Conservation (phyloP, 1,140 invertebrate species). For the Teleopsis dalmanni region DNA sequence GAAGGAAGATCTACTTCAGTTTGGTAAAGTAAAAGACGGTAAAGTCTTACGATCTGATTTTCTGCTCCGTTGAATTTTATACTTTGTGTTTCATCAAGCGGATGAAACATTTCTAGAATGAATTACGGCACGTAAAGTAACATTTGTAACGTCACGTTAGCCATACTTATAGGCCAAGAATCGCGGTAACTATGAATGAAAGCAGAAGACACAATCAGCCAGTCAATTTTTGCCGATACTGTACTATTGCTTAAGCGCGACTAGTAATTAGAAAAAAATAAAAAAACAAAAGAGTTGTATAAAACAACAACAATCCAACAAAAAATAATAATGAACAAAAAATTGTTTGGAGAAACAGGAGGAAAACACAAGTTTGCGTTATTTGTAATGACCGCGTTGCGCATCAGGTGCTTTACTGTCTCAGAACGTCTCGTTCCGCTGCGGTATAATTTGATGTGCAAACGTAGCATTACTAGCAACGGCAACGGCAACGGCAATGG, state of each 20-base stretch:
- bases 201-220: background rate
- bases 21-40: background rate
- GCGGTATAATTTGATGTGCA: background rate
- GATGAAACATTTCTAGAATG: conserved; percentile 8
- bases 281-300: conserved; percentile 4
- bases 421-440: background rate
- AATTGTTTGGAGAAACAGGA: background rate
- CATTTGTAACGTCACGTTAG: no score
- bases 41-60: conserved; percentile 12
- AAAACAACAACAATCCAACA: background rate
- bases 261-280: background rate
- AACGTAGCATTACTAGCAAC: no score
- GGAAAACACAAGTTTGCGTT: conserved; percentile 7
- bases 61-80: conserved; percentile 11
- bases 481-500: no score
- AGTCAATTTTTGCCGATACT: conserved; percentile 10
- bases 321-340: conserved; percentile 3
- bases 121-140: background rate
- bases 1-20: background rate
- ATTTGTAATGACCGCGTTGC: conserved; percentile 10
- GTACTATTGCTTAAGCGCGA: background rate
- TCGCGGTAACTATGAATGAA: conserved; percentile 2
- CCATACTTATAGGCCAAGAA: no score
- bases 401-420: conserved; percentile 12
- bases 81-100: conserved; percentile 11